Percentiles rank a stretch among this genome's conserved stretches.
Conservation (phyloP, 2,797 vertebrate species). For the Pelodytes ibericus region DNA sequence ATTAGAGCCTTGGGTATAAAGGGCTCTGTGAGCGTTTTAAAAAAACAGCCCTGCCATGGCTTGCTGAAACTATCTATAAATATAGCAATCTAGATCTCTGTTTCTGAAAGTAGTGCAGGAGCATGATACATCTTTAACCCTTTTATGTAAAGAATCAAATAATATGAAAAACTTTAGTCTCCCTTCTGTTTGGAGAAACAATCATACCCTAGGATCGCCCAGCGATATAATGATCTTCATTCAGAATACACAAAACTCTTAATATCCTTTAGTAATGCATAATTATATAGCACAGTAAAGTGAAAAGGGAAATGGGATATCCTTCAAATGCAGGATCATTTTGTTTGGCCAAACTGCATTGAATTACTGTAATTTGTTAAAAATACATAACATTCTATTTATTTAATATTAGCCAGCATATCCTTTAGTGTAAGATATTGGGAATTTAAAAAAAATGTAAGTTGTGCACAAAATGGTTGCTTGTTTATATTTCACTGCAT, state of each 20-base stretch:
- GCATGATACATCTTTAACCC: slow-evolving; percentile 7
- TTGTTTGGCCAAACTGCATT: too few relatives aligned
- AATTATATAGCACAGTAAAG: slow-evolving; percentile 35
- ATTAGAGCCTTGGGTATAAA: slow-evolving; percentile 65
- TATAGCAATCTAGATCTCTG: background rate
- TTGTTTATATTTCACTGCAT: too few relatives aligned
- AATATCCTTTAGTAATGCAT: slow-evolving; percentile 27
- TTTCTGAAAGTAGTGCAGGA: background rate
- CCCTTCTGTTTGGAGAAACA: slow-evolving; percentile 11
- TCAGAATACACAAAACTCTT: slow-evolving; percentile 7
- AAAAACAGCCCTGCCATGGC: slow-evolving; percentile 50
- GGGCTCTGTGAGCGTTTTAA: slow-evolving; percentile 62
- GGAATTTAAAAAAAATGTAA: too few relatives aligned
- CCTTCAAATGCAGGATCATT: too few relatives aligned
- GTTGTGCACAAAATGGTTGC: too few relatives aligned
- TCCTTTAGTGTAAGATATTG: too few relatives aligned
- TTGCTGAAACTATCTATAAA: slow-evolving; percentile 53
- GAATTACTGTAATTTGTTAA: too few relatives aligned
- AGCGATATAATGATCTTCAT: slow-evolving; percentile 10
- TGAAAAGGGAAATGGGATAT: background rate
- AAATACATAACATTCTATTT: too few relatives aligned
- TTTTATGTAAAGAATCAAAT: background rate
- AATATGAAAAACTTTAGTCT: slow-evolving; percentile 11
- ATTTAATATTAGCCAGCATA: too few relatives aligned
- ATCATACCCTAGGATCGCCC: background rate